Evolutionary conservation across 1,140 invertebrate species (phyloP).

Genomic region (Dendroctonus ponderosae): DNA sequence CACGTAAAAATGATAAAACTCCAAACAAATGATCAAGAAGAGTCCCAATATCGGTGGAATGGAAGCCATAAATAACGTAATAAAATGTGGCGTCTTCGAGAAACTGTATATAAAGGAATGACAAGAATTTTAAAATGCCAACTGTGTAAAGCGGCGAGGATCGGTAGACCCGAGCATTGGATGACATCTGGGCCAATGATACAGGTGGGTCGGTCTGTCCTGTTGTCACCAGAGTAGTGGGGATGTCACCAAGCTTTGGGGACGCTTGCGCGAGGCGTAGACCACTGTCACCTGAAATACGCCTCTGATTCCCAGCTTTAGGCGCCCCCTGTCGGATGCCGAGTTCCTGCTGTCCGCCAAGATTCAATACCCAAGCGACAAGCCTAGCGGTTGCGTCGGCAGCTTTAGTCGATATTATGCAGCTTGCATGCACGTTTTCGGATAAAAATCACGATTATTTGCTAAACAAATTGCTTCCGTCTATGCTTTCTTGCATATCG

Average conservation of each 20-base stretch:
- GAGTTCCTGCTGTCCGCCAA: conserved; percentile 4
- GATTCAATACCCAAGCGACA: conserved; percentile 31
- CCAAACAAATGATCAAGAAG: too few species aligned
- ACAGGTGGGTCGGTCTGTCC: conserved; percentile 51
- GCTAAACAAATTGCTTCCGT: too few species aligned
- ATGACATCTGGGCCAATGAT: conserved; percentile 48
- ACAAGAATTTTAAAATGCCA: conserved; percentile 13
- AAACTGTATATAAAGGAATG: conserved; percentile 15
- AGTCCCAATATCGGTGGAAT: too few species aligned
- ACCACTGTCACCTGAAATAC: conserved; percentile 49
- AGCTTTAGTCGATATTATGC: conserved; percentile 7
- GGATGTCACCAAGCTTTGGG: conserved; percentile 47
- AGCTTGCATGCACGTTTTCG: background rate
- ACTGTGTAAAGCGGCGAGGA: conserved; percentile 1
- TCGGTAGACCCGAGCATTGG: conserved; percentile 44
- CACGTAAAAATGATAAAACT: too few species aligned
- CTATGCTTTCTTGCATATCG: too few species aligned
- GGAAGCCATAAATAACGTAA: background rate
- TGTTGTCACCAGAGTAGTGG: conserved; percentile 46
- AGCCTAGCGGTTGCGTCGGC: conserved; percentile 11
- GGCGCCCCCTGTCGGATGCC: conserved; percentile 44
- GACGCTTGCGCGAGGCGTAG: conserved; percentile 49
- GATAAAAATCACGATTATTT: too few species aligned
- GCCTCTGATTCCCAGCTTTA: conserved; percentile 47
- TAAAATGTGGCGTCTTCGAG: conserved; percentile 7